These are phyloP conservation scores for Hydropotes inermis DNA, from an alignment of 2,113 vertebrate genomes.

Conservation along the genomic window DNA sequence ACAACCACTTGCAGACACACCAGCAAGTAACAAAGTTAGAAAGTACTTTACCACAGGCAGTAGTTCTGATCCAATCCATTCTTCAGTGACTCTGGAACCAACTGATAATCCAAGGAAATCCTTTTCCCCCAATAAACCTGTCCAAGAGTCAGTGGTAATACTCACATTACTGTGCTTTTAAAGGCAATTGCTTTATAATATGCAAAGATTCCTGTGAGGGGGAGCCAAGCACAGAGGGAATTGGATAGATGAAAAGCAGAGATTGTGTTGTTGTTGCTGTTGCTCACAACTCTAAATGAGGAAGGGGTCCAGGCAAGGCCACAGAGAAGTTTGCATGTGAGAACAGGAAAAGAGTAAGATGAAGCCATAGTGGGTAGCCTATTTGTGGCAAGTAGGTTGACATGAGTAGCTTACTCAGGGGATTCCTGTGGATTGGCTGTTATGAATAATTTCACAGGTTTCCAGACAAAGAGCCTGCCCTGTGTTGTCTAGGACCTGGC, in stretches of 20 bases:
- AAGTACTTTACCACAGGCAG: background rate
- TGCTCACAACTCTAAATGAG: background rate
- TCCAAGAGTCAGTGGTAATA: background rate
- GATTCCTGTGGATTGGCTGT: background rate
- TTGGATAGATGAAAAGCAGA: background rate
- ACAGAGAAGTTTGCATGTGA: too few relatives aligned
- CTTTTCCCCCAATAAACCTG: background rate
- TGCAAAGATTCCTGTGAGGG: background rate
- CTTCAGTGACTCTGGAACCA: background rate
- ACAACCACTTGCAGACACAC: background rate
- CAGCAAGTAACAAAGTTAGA: background rate
- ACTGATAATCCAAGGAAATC: background rate
- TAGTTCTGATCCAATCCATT: background rate
- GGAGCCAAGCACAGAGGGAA: background rate
- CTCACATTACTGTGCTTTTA: background rate
- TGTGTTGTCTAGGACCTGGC: background rate
- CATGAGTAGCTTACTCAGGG: background rate
- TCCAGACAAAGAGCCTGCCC: background rate
- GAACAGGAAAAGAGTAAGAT: background rate
- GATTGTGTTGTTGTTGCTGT: background rate
- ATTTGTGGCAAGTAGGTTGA: background rate
- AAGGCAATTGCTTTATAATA: background rate
- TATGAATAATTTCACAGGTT: background rate
- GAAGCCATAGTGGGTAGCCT: accelerated
- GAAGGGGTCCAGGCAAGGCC: background rate